Conservation (phyloP, 2,113 vertebrate species). For the Progne subis region DNA sequence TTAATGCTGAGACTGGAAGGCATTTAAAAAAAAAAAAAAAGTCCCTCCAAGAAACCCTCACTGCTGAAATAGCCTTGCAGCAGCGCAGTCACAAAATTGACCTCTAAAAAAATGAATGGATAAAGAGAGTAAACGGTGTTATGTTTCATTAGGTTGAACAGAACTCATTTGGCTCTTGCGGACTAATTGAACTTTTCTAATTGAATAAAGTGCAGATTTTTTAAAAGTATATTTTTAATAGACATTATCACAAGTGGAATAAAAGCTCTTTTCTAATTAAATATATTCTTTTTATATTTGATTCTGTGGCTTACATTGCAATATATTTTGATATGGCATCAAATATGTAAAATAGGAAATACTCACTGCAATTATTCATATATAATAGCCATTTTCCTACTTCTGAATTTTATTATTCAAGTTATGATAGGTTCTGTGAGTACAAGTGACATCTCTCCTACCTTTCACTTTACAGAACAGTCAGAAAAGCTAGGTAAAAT, state of each 20-base stretch:
- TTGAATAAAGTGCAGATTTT: conserved; percentile 32
- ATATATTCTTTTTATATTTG: background rate
- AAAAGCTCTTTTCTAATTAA: conserved; percentile 38
- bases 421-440: background rate
- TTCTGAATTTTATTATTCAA: conserved; percentile 27
- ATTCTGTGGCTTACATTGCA: background rate
- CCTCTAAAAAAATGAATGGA: conserved; percentile 26
- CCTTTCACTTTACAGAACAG: background rate
- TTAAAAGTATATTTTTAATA: background rate
- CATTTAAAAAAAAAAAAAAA: background rate
- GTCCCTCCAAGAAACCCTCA: background rate
- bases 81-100: background rate
- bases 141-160: conserved; percentile 24
- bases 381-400: background rate
- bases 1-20: background rate
- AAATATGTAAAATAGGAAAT: background rate
- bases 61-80: background rate
- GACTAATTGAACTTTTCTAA: conserved; percentile 52
- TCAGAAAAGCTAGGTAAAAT: background rate
- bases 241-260: background rate
- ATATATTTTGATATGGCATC: background rate
- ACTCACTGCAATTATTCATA: background rate
- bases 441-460: background rate
- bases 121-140: background rate
- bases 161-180: conserved; percentile 11